Evolutionary conservation across 2,888 invertebrate species (phyloP).

Genomic region (Athrips mouffetella): DNA sequence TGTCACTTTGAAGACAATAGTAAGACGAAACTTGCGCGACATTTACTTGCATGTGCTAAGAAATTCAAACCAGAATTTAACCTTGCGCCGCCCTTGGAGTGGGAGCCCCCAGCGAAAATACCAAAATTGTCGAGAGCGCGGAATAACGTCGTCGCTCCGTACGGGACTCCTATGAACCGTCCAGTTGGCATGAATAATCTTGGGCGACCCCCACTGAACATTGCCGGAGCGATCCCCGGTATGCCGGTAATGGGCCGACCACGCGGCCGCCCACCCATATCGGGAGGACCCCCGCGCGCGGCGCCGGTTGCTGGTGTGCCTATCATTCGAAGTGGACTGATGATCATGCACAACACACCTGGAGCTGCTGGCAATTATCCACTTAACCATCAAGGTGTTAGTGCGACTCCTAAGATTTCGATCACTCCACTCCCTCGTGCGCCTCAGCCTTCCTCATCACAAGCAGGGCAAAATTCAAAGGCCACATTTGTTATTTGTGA

Average conservation of each 20-base stretch:
- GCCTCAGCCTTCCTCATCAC: conserved; percentile 67
- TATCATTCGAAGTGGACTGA: conserved; percentile 78
- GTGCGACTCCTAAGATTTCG: conserved; percentile 93
- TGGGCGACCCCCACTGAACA: conserved; percentile 55
- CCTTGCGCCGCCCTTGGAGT: conserved; percentile 91
- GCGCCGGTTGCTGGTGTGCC: conserved; percentile 66
- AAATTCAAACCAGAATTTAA: conserved; percentile 95
- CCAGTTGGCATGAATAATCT: conserved; percentile 66
- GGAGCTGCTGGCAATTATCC: conserved; percentile 68
- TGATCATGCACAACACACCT: conserved; percentile 82
- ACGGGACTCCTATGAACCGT: conserved; percentile 71
- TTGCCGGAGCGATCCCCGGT: conserved; percentile 46
- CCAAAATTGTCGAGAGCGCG: conserved; percentile 80
- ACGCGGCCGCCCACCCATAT: conserved; percentile 67
- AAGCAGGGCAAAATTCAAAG: conserved; percentile 74
- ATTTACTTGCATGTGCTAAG: conserved; percentile 92
- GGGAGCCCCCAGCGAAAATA: conserved; percentile 97
- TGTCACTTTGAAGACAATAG: conserved; percentile 97
- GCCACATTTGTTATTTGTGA: conserved; percentile 96
- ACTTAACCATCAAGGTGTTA: conserved; percentile 52
- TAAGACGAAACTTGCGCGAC: conserved; percentile 93
- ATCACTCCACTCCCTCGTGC: conserved; percentile 92
- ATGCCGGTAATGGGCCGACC: conserved; percentile 62
- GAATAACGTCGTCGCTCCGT: conserved; percentile 60
- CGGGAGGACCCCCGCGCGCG: conserved; percentile 45